Conservation (phyloP, 2,888 invertebrate species). For the Mycogona germanica region DNA sequence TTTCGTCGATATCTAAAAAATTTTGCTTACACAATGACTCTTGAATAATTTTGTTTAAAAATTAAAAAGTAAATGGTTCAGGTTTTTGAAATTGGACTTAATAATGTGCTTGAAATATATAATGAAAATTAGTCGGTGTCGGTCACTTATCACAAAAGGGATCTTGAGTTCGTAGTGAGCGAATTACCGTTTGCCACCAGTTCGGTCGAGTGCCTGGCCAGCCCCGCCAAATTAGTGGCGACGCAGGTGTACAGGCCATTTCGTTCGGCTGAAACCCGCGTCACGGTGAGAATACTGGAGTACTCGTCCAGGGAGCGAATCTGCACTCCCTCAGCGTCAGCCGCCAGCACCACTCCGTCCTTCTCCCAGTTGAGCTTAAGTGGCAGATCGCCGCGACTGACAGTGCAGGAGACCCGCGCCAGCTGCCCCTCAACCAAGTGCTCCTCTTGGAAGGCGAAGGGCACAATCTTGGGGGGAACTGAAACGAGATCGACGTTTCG, state of each 20-base stretch:
- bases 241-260: conserved; percentile 16
- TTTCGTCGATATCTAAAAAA: too few relatives aligned
- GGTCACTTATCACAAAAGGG: background rate
- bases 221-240: conserved; percentile 14
- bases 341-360: conserved; percentile 5
- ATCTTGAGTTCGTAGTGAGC: background rate
- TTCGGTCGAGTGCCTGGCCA: conserved; percentile 10
- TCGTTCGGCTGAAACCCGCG: conserved; percentile 3
- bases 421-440: conserved; percentile 14
- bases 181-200: conserved; percentile 16
- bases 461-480: conserved; percentile 17
- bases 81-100: too few relatives aligned
- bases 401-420: conserved; percentile 15
- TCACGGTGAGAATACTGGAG: conserved; percentile 15
- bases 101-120: background rate
- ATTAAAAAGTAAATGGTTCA: too few relatives aligned
- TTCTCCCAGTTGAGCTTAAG: conserved; percentile 13
- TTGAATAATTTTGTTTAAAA: too few relatives aligned
- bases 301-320: conserved; percentile 15
- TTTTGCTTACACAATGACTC: too few relatives aligned
- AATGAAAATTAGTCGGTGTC: background rate
- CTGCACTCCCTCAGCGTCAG: conserved; percentile 6
- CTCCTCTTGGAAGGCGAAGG: conserved; percentile 15
- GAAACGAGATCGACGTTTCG: conserved; percentile 1
- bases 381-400: conserved; percentile 16